Conservation (phyloP, 2,113 vertebrate species). For the Ophthalmolycus amberensis region DNA sequence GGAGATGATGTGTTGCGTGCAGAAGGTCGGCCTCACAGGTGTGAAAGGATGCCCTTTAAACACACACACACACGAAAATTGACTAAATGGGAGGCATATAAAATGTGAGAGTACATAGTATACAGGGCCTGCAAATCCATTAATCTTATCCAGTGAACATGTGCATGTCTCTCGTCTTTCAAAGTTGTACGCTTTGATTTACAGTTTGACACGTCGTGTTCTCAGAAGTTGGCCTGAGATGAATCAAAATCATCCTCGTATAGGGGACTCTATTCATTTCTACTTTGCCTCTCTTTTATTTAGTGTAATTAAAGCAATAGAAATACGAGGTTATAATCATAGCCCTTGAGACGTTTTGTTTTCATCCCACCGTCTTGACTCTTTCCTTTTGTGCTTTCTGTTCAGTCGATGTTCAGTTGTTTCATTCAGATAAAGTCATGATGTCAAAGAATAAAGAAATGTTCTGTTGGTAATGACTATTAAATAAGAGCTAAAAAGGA, state of each 20-base stretch:
- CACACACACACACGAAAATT: constrained; percentile 14
- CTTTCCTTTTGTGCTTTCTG: neutral
- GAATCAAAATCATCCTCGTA: constrained; percentile 29
- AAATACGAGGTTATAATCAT: neutral
- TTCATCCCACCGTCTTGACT: neutral
- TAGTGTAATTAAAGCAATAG: neutral
- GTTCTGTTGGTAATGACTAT: neutral
- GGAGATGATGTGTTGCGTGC: constrained; percentile 22
- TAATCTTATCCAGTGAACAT: constrained; percentile 41
- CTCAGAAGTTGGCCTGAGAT: constrained; percentile 56
- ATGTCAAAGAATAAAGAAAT: neutral
- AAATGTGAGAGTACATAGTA: constrained; percentile 27
- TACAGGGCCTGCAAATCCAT: constrained; percentile 50
- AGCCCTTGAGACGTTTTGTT: neutral
- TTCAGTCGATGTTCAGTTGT: neutral
- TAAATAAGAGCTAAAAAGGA: neutral
- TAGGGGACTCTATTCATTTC: neutral
- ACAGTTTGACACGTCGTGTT: constrained; percentile 41
- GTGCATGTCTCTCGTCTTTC: constrained; percentile 34
- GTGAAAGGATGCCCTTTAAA: constrained; percentile 59
- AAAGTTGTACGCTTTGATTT: constrained; percentile 52
- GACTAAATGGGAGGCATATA: constrained; percentile 51
- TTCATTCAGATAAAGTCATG: neutral
- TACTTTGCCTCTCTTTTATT: neutral
- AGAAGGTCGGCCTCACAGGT: constrained; percentile 50